Evolutionary conservation across 2,888 invertebrate genomes (phyloP).

Genomic region (Nomada hirtipes): DNA sequence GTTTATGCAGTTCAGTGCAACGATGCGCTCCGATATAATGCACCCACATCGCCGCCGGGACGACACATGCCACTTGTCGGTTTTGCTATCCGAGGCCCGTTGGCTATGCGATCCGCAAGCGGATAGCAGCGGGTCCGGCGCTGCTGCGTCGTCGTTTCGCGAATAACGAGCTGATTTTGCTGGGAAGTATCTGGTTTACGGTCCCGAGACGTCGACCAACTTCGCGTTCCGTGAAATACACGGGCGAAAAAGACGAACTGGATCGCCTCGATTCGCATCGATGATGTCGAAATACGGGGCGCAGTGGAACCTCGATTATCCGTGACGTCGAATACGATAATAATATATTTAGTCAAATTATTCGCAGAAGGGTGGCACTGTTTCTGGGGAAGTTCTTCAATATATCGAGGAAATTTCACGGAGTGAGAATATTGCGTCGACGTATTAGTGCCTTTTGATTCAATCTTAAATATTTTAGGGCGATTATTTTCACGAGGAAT

Average conservation of each 20-base stretch:
- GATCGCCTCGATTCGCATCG: slow-evolving; percentile 27
- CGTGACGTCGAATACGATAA: no score
- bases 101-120: slow-evolving; percentile 30
- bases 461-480: no score
- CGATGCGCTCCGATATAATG: slow-evolving; percentile 77
- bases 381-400: no score
- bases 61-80: slow-evolving; percentile 60
- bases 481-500: no score
- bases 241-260: slow-evolving; percentile 9
- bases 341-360: no score
- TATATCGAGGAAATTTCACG: no score
- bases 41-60: slow-evolving; percentile 73
- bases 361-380: no score
- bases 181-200: slow-evolving; percentile 45
- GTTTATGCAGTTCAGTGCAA: slow-evolving; percentile 75
- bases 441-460: no score
- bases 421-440: no score
- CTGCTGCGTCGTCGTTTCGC: slow-evolving; percentile 21
- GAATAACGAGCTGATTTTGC: slow-evolving; percentile 40
- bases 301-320: no score
- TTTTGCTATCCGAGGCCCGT: slow-evolving; percentile 49
- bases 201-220: slow-evolving; percentile 6
- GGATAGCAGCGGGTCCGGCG: slow-evolving; percentile 32
- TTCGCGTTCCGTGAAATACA: slow-evolving; percentile 10
- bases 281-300: slow-evolving; percentile 1